phyloP scores from a whole-genome alignment of 2,113 vertebrate genomes.

The Ursus arctos region DNA sequence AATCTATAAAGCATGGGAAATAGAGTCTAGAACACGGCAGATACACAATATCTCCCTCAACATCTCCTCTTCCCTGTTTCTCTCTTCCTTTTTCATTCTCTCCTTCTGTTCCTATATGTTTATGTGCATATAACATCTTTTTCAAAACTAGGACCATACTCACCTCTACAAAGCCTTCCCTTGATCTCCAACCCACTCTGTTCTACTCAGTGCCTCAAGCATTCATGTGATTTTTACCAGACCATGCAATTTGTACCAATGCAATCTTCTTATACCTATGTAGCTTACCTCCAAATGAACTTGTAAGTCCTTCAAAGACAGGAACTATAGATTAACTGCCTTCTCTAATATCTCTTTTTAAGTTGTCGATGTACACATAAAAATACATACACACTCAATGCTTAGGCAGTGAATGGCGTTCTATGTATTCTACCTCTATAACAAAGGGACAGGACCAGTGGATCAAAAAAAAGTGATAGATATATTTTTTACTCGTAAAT shows the following conservation, averaged over 20 bases:
- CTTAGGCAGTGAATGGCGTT: neutral
- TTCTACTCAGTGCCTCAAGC: neutral
- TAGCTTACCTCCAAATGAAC: neutral
- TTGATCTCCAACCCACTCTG: neutral
- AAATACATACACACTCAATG: neutral
- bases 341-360: neutral
- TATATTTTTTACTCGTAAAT: neutral
- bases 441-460: neutral
- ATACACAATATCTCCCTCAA: neutral
- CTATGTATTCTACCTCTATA: neutral
- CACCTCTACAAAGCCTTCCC: neutral
- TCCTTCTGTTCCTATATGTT: neutral
- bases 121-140: neutral
- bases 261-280: neutral
- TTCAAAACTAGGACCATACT: neutral
- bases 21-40: neutral
- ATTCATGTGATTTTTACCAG: neutral
- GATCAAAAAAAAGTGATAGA: neutral
- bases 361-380: neutral
- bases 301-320: neutral
- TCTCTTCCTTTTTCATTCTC: neutral
- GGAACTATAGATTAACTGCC: neutral
- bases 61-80: neutral
- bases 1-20: neutral
- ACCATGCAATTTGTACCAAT: neutral